phyloP scores from a whole-genome alignment of 1,140 invertebrate species.

The Brachionus asplanchnoidis region DNA sequence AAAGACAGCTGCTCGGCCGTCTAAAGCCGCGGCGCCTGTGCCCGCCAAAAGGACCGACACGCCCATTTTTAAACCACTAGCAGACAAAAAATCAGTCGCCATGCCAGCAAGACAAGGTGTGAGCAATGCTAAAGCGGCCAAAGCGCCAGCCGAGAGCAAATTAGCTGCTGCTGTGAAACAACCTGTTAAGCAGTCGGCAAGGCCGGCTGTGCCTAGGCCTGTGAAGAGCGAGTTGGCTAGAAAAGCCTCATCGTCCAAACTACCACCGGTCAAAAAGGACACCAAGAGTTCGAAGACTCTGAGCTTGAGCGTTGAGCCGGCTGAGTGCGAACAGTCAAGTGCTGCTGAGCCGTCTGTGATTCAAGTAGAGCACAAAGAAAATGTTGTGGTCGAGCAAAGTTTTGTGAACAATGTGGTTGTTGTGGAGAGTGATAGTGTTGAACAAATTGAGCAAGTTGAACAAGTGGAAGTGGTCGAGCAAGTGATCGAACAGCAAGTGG shows the following conservation, averaged over 20 bases:
- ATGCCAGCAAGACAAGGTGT: not conserved
- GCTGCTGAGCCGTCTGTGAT: conserved; percentile 46
- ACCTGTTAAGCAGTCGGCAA: not conserved
- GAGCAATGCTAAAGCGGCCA: not conserved
- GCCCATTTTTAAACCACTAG: not conserved
- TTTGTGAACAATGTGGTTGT: conserved; percentile 25
- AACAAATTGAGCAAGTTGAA: conserved; percentile 35
- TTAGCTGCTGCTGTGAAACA: not conserved
- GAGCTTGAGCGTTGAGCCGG: not conserved
- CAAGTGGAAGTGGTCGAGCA: conserved; percentile 42
- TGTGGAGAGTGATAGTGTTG: conserved; percentile 33
- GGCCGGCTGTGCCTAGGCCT: not conserved
- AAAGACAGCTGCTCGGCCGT: not conserved
- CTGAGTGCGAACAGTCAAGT: conserved; percentile 23
- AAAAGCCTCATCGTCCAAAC: not conserved
- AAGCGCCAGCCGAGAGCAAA: not conserved
- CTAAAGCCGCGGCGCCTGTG: not conserved
- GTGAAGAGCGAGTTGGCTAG: not conserved
- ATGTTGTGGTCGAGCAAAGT: conserved; percentile 42
- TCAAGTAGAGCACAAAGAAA: conserved; percentile 46
- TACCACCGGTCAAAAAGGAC: conserved; percentile 42
- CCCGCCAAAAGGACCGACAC: not conserved
- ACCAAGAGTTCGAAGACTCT: not conserved
- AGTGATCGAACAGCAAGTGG: conserved; percentile 31
- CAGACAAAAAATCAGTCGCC: not conserved